Conservation (phyloP, 2,797 vertebrate species). For the Prionace glauca region DNA sequence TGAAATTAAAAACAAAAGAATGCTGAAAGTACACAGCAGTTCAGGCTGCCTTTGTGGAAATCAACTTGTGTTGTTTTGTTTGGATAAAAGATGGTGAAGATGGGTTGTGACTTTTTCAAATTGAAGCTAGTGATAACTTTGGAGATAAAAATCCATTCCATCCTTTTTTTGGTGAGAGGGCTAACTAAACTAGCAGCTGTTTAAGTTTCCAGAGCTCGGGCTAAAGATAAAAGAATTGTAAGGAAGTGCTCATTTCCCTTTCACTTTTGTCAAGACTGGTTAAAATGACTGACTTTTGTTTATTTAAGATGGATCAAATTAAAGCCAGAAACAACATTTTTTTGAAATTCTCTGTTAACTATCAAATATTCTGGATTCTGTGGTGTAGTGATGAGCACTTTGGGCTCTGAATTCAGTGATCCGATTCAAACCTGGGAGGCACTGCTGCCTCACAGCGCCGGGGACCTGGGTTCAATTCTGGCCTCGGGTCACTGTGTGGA, state of each 20-base stretch:
- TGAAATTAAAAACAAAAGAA: not conserved
- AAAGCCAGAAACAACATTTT: not conserved
- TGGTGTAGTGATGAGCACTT: too few relatives aligned
- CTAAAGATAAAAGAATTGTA: not conserved
- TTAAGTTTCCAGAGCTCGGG: not conserved
- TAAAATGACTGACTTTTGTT: not conserved
- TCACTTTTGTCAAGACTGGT: not conserved
- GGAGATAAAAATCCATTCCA: not conserved
- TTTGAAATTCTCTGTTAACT: not conserved
- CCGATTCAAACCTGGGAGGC: too few relatives aligned
- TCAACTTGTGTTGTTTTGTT: not conserved
- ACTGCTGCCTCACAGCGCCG: too few relatives aligned
- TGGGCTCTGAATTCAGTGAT: too few relatives aligned
- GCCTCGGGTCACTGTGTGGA: too few relatives aligned
- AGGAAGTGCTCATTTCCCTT: not conserved
- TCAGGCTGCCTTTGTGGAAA: not conserved
- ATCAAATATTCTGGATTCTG: not conserved
- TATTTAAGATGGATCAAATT: not conserved
- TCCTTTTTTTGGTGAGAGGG: not conserved
- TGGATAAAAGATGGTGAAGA: not conserved
- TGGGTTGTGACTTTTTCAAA: not conserved
- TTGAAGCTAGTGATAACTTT: too few relatives aligned
- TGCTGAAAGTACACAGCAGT: not conserved
- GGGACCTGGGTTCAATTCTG: too few relatives aligned
- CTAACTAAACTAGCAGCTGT: not conserved